These are phyloP conservation scores for Actinemys pallida DNA, from an alignment of 2,113 vertebrate genomes.

Conservation along the genomic window DNA sequence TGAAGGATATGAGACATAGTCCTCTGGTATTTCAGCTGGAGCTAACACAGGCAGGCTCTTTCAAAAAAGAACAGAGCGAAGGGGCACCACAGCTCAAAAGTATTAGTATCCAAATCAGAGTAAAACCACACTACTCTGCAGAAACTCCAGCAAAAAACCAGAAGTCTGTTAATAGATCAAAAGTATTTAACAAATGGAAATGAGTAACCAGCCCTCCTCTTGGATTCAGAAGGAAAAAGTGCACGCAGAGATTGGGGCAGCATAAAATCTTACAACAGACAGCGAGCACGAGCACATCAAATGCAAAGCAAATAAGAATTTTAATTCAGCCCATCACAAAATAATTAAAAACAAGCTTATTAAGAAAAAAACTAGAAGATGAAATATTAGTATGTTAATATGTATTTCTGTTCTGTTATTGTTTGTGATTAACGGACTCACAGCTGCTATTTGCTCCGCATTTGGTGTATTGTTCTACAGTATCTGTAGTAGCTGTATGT, in stretches of 20 bases:
- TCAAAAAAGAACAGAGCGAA: not conserved
- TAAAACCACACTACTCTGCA: not conserved
- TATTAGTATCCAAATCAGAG: not conserved
- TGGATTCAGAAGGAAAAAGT: not conserved
- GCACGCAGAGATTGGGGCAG: not conserved
- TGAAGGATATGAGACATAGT: conserved; percentile 23
- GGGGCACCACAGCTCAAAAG: not conserved
- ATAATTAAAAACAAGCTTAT: conserved; percentile 56
- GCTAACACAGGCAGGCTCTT: conserved; percentile 38
- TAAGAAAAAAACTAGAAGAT: not conserved
- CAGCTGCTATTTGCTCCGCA: conserved; percentile 36
- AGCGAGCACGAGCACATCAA: not conserved
- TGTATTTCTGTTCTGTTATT: conserved; percentile 50
- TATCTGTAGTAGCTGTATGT: not conserved
- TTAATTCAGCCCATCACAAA: conserved; percentile 58
- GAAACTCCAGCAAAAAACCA: not conserved
- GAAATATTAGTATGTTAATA: conserved; percentile 42
- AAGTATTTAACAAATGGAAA: not conserved
- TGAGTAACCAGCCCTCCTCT: not conserved
- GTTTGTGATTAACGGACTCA: conserved; percentile 52
- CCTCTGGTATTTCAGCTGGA: conserved; percentile 42
- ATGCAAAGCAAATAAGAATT: conserved; percentile 39
- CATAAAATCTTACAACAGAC: rapidly evolving
- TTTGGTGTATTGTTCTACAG: not conserved
- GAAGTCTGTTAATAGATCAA: not conserved